Conservation (phyloP, 2,797 vertebrate genomes). For the Masticophis lateralis region DNA sequence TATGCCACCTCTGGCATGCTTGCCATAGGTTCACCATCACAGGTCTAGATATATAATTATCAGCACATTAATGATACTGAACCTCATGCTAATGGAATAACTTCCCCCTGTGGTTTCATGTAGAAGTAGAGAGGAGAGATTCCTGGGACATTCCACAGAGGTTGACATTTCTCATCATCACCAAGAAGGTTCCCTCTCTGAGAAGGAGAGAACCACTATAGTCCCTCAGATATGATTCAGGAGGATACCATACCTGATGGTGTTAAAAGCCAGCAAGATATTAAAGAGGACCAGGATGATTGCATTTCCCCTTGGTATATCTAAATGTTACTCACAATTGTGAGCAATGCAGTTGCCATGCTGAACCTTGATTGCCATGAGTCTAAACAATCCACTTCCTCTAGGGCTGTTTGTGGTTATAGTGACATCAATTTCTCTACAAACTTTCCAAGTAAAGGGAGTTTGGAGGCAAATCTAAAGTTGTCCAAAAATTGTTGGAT, state of each 20-base stretch:
- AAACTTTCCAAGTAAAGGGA: not conserved
- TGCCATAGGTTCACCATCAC: no score
- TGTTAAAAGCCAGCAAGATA: not conserved
- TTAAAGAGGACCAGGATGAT: not conserved
- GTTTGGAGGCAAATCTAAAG: not conserved
- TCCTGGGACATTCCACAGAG: not conserved
- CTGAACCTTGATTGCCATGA: not conserved
- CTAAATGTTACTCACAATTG: not conserved
- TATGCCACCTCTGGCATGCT: no score
- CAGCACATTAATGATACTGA: not conserved
- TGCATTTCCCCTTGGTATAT: not conserved
- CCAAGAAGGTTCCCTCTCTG: not conserved
- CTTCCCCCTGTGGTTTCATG: not conserved
- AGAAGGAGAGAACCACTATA: not conserved
- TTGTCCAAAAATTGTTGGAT: not conserved
- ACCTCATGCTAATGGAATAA: not conserved
- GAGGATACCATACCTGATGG: not conserved
- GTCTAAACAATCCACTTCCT: not conserved
- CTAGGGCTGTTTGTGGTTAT: not conserved
- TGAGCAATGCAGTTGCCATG: not conserved
- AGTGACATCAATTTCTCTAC: not conserved
- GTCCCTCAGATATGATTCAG: not conserved
- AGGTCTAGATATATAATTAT: not conserved
- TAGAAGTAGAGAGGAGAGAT: not conserved
- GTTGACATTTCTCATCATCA: not conserved